These are phyloP conservation scores for Sus scrofa DNA, from an alignment of 2,113 vertebrate genomes.

Conservation along the genomic window T2T-Sscrofa CM000816.6:83108001-83108500, in stretches of 20 bases:
- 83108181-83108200: background rate
- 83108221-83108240: background rate
- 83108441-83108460: background rate
- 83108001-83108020: conserved; percentile 20
- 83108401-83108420: background rate
- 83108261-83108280: background rate
- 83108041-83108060: conserved; percentile 26
- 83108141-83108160: background rate
- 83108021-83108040: conserved; percentile 2
- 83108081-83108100: background rate
- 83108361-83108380: background rate
- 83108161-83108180: background rate
- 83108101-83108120: background rate
- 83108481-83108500: background rate
- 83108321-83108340: conserved; percentile 33
- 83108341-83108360: conserved; percentile 22
- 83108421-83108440: conserved; percentile 1
- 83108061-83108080: background rate
- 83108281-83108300: background rate
- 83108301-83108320: background rate
- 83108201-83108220: background rate
- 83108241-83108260: background rate
- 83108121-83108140: background rate
- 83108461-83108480: background rate
- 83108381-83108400: background rate